These are phyloP conservation scores for Microhierax caerulescens DNA, from an alignment of 2,797 vertebrate species.

Conservation along the genomic window DNA sequence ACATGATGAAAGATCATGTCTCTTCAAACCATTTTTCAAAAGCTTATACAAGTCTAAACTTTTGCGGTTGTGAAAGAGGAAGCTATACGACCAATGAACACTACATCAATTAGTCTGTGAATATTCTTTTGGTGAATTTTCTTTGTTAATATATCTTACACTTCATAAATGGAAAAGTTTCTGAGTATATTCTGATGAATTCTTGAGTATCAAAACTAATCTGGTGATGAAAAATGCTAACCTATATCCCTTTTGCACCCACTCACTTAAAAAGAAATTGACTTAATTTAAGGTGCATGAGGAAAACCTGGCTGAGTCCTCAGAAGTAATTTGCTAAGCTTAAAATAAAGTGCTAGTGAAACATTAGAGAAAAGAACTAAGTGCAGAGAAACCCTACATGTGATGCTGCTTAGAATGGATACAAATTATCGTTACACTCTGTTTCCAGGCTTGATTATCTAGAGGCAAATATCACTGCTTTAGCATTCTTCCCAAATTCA, in stretches of 20 bases:
- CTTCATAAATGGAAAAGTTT: background rate
- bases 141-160: background rate
- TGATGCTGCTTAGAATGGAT: background rate
- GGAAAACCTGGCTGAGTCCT: background rate
- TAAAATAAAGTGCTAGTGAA: background rate
- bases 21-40: background rate
- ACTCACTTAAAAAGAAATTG: background rate
- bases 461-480: constrained; percentile 25
- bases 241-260: background rate
- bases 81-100: background rate
- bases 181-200: background rate
- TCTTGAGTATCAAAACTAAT: background rate
- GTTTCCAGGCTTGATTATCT: constrained; percentile 26
- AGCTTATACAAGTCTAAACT: background rate
- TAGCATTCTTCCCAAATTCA: constrained; percentile 57
- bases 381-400: background rate
- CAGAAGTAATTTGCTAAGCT: background rate
- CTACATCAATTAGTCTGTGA: background rate
- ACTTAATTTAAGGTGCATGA: background rate
- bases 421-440: background rate
- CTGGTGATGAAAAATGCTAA: background rate
- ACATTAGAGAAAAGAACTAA: background rate
- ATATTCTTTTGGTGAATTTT: background rate
- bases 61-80: background rate
- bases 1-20: background rate